Base-by-base conservation (phyloP, 2,888 invertebrate genomes). In the Cabera pusaria region DNA sequence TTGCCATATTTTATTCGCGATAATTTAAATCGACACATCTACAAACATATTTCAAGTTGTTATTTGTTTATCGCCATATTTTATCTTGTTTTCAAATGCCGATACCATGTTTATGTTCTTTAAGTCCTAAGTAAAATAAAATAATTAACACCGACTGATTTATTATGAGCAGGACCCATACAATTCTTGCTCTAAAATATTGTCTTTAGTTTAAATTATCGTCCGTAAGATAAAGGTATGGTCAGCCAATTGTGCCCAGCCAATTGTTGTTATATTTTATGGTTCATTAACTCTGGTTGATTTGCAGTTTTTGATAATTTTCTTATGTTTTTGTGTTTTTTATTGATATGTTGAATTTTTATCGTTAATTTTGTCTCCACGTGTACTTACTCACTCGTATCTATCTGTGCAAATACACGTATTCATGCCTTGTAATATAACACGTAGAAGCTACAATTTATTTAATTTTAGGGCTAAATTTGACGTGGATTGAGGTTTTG, bases 131-230 rank as follows among this genome's bases (percentile, higher is more conserved):
- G 21, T 34, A 22, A 29, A 35, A 42, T 19, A 32, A 36, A 34
- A 41, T 18, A 35, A 41, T 31, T 24, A 33, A 24, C 20, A n/a
- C n/a, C n/a, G 17, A 6, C 23, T 31, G 35, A 42, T 42, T 36
- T 35, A 42, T 32, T 7, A 10, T 6, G 28, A 8, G n/a, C 5
- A 17, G 20, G 17, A 23, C 5, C 21, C 24, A 33, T n/a, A 14
- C 24, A 25, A 10, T 10, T 8, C 10, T 11, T 21, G 8, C 7
- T 31, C 4, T 5, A 29, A 20, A 42, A 27, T 29, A 35, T 35
- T 41, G 29, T 26, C 34, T 25, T 28, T 28, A n/a, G n/a, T n/a
- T 34, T 17, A 24, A 25, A 21, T 34, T 25, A 29, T 24, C 24
- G 7, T 24, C 8, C 1, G 8, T 24, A 28, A 18, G 18, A 39